Conservation (phyloP, 2,113 vertebrate genomes). For the Chionomys nivalis region DNA sequence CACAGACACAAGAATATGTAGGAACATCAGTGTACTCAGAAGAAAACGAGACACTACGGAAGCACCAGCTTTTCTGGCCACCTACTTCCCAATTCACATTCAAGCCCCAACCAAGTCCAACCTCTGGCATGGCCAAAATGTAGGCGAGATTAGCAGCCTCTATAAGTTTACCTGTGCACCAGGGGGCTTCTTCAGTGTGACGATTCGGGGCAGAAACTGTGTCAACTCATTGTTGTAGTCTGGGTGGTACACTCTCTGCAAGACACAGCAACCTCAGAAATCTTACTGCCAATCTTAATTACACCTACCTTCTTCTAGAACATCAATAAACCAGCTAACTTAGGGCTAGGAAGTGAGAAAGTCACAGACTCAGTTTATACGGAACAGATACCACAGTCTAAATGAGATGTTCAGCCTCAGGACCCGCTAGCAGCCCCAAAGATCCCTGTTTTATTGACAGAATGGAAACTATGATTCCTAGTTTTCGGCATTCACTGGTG, state of each 20-base stretch:
- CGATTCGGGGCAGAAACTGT: conserved; percentile 94
- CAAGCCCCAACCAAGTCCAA: neutral
- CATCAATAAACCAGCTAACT: neutral
- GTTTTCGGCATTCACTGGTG: conserved; percentile 52
- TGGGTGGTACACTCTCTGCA: conserved; percentile 94
- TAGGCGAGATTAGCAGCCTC: neutral
- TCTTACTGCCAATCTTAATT: conserved; percentile 36
- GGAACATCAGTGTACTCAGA: neutral
- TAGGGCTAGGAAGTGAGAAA: conserved; percentile 9
- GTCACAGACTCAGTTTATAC: neutral
- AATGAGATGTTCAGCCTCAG: neutral
- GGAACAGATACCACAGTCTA: neutral
- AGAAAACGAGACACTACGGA: neutral
- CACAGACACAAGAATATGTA: conserved; percentile 15
- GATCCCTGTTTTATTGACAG: neutral
- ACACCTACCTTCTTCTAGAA: conserved; percentile 16
- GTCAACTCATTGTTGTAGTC: conserved; percentile 99
- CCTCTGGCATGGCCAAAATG: neutral
- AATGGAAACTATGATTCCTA: conserved; percentile 47
- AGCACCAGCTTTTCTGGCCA: neutral
- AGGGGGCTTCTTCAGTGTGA: conserved; percentile 95
- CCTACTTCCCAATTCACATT: neutral
- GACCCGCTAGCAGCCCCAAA: neutral
- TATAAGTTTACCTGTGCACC: conserved; percentile 89
- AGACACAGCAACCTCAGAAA: conserved; percentile 64